Base-by-base conservation (phyloP, 37 sponge, comb jelly and placozoan species). In the Beroe forskalii region DNA sequence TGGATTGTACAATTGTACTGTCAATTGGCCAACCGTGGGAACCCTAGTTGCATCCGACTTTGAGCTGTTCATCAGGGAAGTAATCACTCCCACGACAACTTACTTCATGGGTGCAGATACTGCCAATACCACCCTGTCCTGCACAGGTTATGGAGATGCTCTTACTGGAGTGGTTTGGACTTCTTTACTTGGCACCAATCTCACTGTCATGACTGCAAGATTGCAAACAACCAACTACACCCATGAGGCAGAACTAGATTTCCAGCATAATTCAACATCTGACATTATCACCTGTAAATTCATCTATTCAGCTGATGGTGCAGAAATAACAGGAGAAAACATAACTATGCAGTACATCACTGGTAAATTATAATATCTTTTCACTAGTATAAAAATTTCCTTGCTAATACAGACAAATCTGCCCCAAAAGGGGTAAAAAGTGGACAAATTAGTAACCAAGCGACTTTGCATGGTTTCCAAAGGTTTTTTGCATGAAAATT, bases 1-100 rank as follows among this genome's bases (percentile, higher is more conserved):
- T 14, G 72, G 72, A 33, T 2, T 14, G 19, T 69, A 69, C 72
- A 3, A 32, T 4, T 69, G 72, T 17, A 9, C 1, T 14, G 72
- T 69, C 28, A 69, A 33, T 20, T 69, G 72, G 72, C 72, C 72
- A 31, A 48, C 55, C 6, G 72, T 69, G 2, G 72, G 72, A 2
- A 35, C 38, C 39, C 32, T 69, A 19, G 32, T 37, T 33, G 14
- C 72, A 36, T 19, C 36, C 3, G 72, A 69, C 72, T 69, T 32
- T 35, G 32, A 33, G 12, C 72, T 69, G 36, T 69, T 33, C 19
- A 17, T 69, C 38, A 27, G 72, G 72, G 72, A 69, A 12, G 72
- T 69, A 6, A 17, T 6, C 4, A 31, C 32, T 33, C 32, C 72
- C 4, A 14, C 72, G 12, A 48, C 55, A 17, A 17, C 12, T 6